A percentile compares a stretch with the other conserved stretches of the same genome.
Conservation (phyloP, 2,888 invertebrate genomes). For the Ornithoptera priamus region DNA sequence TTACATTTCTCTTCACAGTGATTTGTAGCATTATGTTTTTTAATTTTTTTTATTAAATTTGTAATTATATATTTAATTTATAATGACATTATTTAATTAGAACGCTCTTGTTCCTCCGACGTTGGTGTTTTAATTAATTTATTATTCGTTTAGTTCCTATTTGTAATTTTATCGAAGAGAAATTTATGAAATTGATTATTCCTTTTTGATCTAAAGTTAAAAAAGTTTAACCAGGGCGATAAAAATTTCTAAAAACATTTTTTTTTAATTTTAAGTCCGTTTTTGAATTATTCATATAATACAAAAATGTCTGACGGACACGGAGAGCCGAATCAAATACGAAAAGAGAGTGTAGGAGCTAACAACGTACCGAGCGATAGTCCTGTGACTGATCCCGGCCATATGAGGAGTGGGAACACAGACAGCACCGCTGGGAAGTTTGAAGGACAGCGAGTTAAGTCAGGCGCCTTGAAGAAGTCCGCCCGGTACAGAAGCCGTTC, state of each 20-base stretch:
- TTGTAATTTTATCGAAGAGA: slow-evolving; percentile 31
- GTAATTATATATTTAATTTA: slow-evolving; percentile 8
- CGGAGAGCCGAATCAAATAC: slow-evolving; percentile 58
- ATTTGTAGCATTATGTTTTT: slow-evolving; percentile 26
- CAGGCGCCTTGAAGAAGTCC: slow-evolving; percentile 91
- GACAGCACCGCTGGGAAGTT: slow-evolving; percentile 69
- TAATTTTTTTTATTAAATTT: slow-evolving; percentile 10
- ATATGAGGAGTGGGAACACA: slow-evolving; percentile 66
- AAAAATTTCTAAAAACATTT: not conserved
- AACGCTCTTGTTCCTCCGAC: slow-evolving; percentile 40
- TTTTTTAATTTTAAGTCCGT: not conserved
- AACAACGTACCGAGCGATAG: slow-evolving; percentile 83
- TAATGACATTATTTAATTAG: slow-evolving; percentile 27
- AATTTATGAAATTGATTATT: no score
- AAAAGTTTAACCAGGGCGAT: not conserved
- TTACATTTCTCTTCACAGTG: slow-evolving; percentile 32
- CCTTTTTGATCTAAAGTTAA: no score
- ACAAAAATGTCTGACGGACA: slow-evolving; percentile 65
- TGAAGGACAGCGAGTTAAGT: slow-evolving; percentile 73
- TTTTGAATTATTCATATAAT: slow-evolving; percentile 12
- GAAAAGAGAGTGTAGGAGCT: slow-evolving; percentile 66
- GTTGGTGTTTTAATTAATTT: slow-evolving; percentile 54
- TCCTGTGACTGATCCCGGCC: slow-evolving; percentile 88
- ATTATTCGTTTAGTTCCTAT: slow-evolving; percentile 53
- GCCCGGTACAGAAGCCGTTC: slow-evolving; percentile 94